Base-by-base conservation (phyloP, 1,140 invertebrate genomes). In the Pristionchus pacificus region DNA sequence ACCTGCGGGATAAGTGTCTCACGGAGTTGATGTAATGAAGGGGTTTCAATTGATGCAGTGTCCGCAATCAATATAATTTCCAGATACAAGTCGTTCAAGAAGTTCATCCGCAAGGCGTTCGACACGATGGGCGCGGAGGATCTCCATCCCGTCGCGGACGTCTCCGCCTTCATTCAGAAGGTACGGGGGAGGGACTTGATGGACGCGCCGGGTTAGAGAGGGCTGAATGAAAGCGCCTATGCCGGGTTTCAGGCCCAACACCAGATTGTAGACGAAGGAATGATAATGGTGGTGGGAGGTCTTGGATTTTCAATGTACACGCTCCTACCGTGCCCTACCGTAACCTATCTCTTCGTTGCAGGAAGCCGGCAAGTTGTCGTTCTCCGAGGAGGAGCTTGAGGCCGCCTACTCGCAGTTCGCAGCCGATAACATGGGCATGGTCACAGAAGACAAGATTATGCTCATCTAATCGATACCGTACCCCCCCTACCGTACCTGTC, bases 21-120 rank as follows among this genome's bases (percentile, higher is more conserved):
- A n/a, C n/a, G n/a, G n/a, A n/a, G n/a, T n/a, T n/a, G n/a, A n/a
- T n/a, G n/a, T n/a, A n/a, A n/a, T n/a, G n/a, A n/a, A n/a, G n/a
- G n/a, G n/a, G n/a, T n/a, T n/a, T n/a, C n/a, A n/a, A n/a, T n/a
- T n/a, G n/a, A n/a, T n/a, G n/a, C n/a, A n/a, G n/a, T n/a, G n/a
- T n/a, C n/a, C n/a, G n/a, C n/a, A n/a, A n/a, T n/a, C 68, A 83
- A 25, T 77, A 81, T 58, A 24, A 30, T 69, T 78, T 82, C 72
- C 60, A 82, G 80, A n/a, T 84, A 79, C 64, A 78, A 81, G 59
- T 58, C 69, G 27, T 82, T 84, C 61, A 74, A 74, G 29, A 72
- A 71, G 29, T 77, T 58, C 59, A 72, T 84, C 10, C 77, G 81
- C n/a, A 72, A 72, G 38, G 79, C 82, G 14, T 83, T 83, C 55